Percentiles rank a stretch among this genome's conserved stretches.
Conservation (phyloP, 2,888 invertebrate species). For the Ephialtes manifestator region DNA sequence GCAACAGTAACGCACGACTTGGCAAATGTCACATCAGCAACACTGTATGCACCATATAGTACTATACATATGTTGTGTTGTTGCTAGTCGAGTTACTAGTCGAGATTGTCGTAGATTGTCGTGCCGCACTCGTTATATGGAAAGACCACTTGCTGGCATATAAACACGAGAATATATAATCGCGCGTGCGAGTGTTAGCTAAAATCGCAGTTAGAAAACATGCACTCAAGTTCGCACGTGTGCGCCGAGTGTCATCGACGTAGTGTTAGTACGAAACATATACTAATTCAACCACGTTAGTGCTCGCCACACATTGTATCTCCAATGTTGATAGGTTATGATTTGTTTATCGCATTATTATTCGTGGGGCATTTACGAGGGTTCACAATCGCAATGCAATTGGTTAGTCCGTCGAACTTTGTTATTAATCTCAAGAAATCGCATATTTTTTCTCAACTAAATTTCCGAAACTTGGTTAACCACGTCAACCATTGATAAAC, state of each 20-base stretch:
- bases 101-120: neutral
- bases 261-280: conserved; percentile 16
- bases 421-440: conserved; percentile 20
- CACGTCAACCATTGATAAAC: neutral
- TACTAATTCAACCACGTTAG: neutral
- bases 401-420: conserved; percentile 26
- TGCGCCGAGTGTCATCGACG: conserved; percentile 47
- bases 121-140: neutral
- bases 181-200: neutral
- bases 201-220: conserved; percentile 13
- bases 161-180: neutral
- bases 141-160: neutral
- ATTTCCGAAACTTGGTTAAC: neutral
- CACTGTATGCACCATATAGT: neutral
- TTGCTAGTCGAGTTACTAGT: neutral
- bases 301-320: neutral
- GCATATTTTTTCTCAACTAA: neutral
- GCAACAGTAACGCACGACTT: neutral
- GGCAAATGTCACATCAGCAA: neutral
- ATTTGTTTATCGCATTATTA: conserved; percentile 60
- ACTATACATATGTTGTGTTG: neutral
- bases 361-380: conserved; percentile 36
- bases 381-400: conserved; percentile 23
- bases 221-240: conserved; percentile 29
- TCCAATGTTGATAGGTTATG: conserved; percentile 63